Evolutionary conservation across 2,113 vertebrate species (phyloP), one percentile per base, ranked within the genome.

Genomic region (Macaca mulatta): DNA sequence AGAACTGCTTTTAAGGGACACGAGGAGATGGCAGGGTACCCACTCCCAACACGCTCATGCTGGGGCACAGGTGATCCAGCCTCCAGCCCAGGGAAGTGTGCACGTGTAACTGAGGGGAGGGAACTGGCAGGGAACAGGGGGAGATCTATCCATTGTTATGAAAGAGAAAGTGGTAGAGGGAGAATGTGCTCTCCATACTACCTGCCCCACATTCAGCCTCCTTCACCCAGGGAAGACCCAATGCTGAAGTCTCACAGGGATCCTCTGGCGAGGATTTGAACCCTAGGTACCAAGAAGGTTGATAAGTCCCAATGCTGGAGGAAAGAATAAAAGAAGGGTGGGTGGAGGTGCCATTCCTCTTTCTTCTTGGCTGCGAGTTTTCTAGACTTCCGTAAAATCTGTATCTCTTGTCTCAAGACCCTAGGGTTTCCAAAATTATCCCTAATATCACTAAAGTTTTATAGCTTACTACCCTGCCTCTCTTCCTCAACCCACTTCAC

Each of bases 101-200:
- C 32, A 6, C 8, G 7, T 40, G 1, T 18, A 5, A 8, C 1
- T 6, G 13, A 27, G 14, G 16, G 14, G 9, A 23, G 1, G 57
- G 27, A 14, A 17, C 9, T 48, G 22, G 32, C 16, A 35, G 84
- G 14, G 20, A 20, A 35, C 6, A 2, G 45, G 12, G 16, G n/a
- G 6, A 57, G 16, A 40, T 6, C 8, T 40, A 75, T 10, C n/a
- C 74, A 32, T 12, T 57, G 55, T 45, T 7, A 1, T 25, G 32
- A 83, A 90, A 43, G n/a, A 61, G 30, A 32, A 55, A 67, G 35
- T 20, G 43, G 10, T 22, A 16, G 55, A 35, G 11, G 11, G 4
- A 30, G 48, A 92, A 79, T 3, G 23, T 50, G 32, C 4, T 8
- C 16, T 70, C 45, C 40, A 50, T 4, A 3, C 2, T 13, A 14